Conservation (phyloP, 53 echinoderm and acorn worm genomes). For the Paracentrotus lividus region DNA sequence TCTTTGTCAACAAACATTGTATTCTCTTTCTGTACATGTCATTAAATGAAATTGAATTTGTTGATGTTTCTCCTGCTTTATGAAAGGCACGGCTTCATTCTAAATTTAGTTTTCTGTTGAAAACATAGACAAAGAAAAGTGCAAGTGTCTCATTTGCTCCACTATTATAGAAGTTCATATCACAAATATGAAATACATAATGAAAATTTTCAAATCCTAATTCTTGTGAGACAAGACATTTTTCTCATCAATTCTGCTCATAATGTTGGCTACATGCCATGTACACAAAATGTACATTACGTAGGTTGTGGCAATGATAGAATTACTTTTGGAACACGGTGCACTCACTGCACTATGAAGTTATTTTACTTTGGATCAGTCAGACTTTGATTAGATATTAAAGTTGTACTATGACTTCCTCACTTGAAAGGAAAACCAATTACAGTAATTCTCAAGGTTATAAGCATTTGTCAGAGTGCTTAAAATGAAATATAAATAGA, state of each 20-base stretch:
- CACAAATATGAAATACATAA: no score
- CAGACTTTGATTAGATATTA: not conserved
- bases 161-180: no score
- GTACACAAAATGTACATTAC: not conserved
- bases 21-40: not conserved
- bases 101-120: not conserved
- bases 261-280: not conserved
- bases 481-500: not conserved
- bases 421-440: not conserved
- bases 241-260: not conserved
- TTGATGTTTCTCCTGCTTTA: not conserved
- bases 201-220: no score
- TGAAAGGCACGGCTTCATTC: not conserved
- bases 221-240: not conserved
- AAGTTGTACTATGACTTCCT: not conserved
- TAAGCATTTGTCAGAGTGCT: not conserved
- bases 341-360: not conserved
- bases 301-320: no score
- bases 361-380: not conserved
- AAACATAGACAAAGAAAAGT: not conserved
- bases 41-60: not conserved
- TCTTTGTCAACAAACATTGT: not conserved
- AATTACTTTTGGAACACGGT: no score
- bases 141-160: no score
- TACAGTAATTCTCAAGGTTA: not conserved